These are phyloP conservation scores for Matsumyia berberina DNA, from an alignment of 2,888 invertebrate species.

Conservation along the genomic window DNA sequence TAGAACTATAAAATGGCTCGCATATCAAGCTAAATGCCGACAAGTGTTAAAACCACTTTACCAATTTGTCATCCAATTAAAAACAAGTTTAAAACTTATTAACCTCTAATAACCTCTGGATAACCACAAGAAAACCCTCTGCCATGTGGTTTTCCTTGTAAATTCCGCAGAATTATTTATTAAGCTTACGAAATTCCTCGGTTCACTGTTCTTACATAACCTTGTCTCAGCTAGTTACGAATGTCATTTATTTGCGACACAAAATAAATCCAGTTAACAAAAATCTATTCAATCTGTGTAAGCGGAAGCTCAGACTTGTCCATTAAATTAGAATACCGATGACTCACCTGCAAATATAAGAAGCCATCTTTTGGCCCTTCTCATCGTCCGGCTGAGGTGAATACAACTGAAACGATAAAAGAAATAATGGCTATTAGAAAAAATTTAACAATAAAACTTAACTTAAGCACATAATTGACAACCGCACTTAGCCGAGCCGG, in stretches of 20 bases:
- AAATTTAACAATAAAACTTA: constrained; percentile 15
- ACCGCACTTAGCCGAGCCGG: neutral
- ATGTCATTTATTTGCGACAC: neutral
- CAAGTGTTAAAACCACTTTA: neutral
- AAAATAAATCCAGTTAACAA: neutral
- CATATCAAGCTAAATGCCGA: too few relatives aligned
- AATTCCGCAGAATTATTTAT: neutral
- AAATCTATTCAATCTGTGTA: neutral
- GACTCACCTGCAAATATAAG: constrained; percentile 85
- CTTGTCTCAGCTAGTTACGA: neutral
- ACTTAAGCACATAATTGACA: constrained; percentile 31
- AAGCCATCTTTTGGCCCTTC: constrained; percentile 85
- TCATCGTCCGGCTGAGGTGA: constrained; percentile 82
- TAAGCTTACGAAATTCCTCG: neutral
- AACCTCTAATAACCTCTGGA: neutral
- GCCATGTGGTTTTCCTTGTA: neutral
- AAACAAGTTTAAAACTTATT: neutral
- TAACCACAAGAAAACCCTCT: too few relatives aligned
- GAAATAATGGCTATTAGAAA: constrained; percentile 17
- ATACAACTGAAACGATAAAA: constrained; percentile 37
- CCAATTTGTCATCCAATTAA: neutral
- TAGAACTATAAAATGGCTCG: too few relatives aligned
- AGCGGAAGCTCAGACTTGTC: neutral
- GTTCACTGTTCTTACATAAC: neutral
- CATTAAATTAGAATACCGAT: neutral